phyloP scores from a whole-genome alignment of 2,797 vertebrate species.

The Chloroceryle amazona region DNA sequence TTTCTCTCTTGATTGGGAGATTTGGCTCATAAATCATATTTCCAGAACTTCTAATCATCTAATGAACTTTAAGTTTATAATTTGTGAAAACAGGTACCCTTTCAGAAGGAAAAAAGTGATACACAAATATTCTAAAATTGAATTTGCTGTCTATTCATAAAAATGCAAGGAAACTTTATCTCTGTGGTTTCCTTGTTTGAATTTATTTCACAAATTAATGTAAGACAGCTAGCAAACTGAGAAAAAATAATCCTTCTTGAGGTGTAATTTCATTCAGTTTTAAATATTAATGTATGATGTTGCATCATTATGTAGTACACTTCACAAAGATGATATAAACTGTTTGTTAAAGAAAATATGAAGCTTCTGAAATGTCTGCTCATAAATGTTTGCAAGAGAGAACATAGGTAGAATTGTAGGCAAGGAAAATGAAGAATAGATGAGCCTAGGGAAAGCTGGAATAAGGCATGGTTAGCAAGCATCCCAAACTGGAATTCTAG shows the following conservation, averaged over 20 bases:
- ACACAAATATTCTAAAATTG: constrained; percentile 38
- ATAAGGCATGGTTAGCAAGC: not conserved
- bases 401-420: constrained; percentile 57
- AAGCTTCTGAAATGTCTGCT: constrained; percentile 66
- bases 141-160: constrained; percentile 30
- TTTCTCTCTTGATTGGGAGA: constrained; percentile 38
- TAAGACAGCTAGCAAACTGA: constrained; percentile 70
- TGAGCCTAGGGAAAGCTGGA: not conserved
- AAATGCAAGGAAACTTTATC: constrained; percentile 33
- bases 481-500: not conserved
- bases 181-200: constrained; percentile 37
- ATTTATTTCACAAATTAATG: constrained; percentile 65
- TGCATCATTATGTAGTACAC: constrained; percentile 71
- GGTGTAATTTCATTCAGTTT: constrained; percentile 75
- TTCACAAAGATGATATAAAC: constrained; percentile 66
- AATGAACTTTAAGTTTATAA: constrained; percentile 38
- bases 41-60: constrained; percentile 37
- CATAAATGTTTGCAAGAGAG: constrained; percentile 69
- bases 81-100: constrained; percentile 34
- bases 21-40: constrained; percentile 21
- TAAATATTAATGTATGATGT: constrained; percentile 79
- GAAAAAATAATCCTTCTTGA: constrained; percentile 75
- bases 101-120: not conserved
- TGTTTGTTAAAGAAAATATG: constrained; percentile 64
- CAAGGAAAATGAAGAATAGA: constrained; percentile 45